These are phyloP conservation scores for Isichthys henryi DNA, from an alignment of 2,113 vertebrate genomes.

Conservation along the genomic window DNA sequence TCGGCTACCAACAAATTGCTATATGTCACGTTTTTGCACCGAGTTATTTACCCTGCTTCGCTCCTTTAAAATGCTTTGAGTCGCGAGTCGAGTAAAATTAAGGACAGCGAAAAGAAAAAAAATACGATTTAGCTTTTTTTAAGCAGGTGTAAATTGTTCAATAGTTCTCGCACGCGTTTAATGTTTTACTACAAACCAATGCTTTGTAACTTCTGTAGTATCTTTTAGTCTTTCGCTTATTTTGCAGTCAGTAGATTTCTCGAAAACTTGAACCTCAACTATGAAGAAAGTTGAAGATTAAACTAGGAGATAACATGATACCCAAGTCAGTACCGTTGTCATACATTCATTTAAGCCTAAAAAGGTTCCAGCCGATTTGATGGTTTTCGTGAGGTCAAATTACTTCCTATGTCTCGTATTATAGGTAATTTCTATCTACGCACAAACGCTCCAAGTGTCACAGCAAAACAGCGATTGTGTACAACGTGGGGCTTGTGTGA, in stretches of 20 bases:
- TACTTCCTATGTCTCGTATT: neutral
- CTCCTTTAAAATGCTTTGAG: neutral
- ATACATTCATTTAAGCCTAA: neutral
- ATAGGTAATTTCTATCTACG: neutral
- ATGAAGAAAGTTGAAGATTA: neutral
- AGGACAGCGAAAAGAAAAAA: neutral
- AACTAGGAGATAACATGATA: neutral
- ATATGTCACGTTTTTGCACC: neutral
- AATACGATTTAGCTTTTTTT: neutral
- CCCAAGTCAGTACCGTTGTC: neutral
- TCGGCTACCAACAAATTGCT: neutral
- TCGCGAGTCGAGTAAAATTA: neutral
- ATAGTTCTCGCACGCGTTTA: neutral
- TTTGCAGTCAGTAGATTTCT: neutral
- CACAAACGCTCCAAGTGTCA: neutral
- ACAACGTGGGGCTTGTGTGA: neutral
- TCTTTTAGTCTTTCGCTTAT: neutral
- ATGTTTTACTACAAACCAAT: neutral
- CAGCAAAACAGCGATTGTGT: neutral
- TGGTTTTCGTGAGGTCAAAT: neutral
- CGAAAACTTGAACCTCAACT: neutral
- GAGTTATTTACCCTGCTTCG: neutral
- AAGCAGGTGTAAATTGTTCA: neutral
- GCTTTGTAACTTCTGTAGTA: neutral
- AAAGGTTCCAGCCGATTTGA: neutral